Evolutionary conservation across 2,797 vertebrate species (phyloP).

Genomic region (Siniperca scherzeri): DNA sequence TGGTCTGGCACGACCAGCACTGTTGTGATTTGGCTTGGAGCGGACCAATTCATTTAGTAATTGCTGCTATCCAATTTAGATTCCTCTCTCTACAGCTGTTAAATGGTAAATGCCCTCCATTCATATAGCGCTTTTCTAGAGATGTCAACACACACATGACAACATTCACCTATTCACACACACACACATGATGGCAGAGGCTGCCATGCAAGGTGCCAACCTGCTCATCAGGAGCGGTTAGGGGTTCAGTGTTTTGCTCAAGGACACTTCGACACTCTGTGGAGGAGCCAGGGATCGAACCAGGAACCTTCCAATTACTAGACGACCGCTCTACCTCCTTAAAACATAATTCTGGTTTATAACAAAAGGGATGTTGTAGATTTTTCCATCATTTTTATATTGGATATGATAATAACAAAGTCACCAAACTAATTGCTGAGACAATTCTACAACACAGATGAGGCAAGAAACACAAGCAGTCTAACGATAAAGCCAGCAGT

Average conservation of each 20-base stretch:
- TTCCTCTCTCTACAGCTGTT: neutral
- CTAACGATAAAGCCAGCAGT: neutral
- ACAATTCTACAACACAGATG: neutral
- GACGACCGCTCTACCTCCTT: neutral
- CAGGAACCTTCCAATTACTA: no score
- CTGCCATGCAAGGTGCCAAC: no score
- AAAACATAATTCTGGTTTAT: slow-evolving; percentile 7
- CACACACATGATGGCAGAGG: no score
- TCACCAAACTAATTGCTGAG: neutral
- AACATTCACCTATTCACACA: no score
- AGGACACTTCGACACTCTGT: no score
- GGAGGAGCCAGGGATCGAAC: no score
- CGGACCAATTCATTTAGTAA: slow-evolving; percentile 21
- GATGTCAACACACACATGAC: no score
- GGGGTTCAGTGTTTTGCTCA: no score
- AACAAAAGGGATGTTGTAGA: neutral
- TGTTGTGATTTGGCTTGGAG: slow-evolving; percentile 13
- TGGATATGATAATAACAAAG: neutral
- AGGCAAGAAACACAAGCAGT: neutral
- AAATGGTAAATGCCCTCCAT: no score
- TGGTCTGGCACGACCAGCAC: neutral
- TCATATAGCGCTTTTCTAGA: no score
- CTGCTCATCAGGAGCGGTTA: no score
- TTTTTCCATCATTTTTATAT: neutral
- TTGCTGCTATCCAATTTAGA: slow-evolving; percentile 34